Percentiles rank a stretch among this genome's conserved stretches.
Evolutionary conservation across 2,113 vertebrate species (phyloP).

Genomic region (Fregata magnificens): DNA sequence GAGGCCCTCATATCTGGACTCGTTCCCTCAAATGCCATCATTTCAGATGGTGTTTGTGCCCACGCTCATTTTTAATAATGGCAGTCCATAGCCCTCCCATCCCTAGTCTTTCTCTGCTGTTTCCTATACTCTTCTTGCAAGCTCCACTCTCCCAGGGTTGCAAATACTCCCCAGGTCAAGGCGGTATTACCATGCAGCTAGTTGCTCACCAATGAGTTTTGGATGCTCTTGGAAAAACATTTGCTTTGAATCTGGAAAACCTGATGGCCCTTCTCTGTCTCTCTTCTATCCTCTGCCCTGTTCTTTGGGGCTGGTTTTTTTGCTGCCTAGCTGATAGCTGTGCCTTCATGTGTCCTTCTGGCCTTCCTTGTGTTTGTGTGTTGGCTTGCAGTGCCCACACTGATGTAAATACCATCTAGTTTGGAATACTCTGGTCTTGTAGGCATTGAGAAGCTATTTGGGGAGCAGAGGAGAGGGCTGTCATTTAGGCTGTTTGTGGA

Average conservation of each 20-base stretch:
- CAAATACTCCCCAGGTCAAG: background rate
- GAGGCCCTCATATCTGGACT: background rate
- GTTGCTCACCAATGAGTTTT: background rate
- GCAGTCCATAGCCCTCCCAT: background rate
- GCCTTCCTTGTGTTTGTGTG: background rate
- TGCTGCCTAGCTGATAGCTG: background rate
- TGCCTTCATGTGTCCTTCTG: background rate
- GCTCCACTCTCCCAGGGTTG: background rate
- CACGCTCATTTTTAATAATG: background rate
- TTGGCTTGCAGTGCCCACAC: background rate
- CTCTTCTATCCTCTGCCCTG: background rate
- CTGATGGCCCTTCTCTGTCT: background rate
- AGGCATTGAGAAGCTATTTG: background rate
- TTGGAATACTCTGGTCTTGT: background rate
- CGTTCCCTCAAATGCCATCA: fast-evolving
- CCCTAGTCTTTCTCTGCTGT: background rate
- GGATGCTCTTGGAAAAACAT: background rate
- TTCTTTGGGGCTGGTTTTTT: background rate
- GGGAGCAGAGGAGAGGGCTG: background rate
- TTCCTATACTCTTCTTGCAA: background rate
- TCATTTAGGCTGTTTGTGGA: background rate
- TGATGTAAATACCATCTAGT: background rate
- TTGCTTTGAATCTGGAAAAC: background rate
- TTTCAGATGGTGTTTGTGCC: background rate
- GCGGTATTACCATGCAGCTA: background rate